A percentile compares a stretch with the other conserved stretches of the same genome.
These are phyloP conservation scores for Drosophila merina DNA, from an alignment of 2,888 invertebrate genomes.

Conservation along the genomic window DNA sequence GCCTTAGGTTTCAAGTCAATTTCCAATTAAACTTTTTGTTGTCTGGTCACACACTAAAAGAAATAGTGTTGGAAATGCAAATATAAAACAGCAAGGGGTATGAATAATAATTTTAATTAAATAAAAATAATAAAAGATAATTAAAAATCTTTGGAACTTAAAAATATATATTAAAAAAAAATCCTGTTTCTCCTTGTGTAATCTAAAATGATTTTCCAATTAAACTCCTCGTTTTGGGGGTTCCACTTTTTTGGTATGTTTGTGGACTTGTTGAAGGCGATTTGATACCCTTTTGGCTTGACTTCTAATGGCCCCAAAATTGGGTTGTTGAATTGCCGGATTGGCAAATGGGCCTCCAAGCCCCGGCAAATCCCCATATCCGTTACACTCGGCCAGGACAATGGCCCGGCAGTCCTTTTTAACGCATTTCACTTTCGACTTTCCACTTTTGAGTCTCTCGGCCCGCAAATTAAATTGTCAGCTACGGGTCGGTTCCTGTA, in stretches of 20 bases:
- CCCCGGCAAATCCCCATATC: conserved; percentile 8
- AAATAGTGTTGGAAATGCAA: neutral
- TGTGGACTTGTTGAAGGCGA: conserved; percentile 3
- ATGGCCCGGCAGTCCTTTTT: conserved; percentile 12
- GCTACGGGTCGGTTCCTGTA: conserved; percentile 7
- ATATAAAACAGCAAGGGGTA: neutral
- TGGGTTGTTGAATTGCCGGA: neutral
- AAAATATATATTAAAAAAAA: too few relatives aligned
- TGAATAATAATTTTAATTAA: neutral
- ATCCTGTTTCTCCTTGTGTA: neutral
- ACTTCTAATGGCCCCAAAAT: neutral
- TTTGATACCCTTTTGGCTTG: conserved; percentile 4
- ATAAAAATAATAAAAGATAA: neutral
- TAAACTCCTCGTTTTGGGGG: conserved; percentile 10
- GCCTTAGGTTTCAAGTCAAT: conserved; percentile 1
- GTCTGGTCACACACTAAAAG: neutral
- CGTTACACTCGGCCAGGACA: conserved; percentile 25
- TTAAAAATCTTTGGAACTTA: neutral
- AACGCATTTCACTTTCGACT: conserved; percentile 5
- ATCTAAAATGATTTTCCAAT: conserved; percentile 30
- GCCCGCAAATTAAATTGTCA: conserved; percentile 34
- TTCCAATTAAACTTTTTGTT: conserved; percentile 26
- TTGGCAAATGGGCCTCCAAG: neutral
- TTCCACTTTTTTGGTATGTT: neutral
- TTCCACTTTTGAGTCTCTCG: neutral